Evolutionary conservation across 2,888 invertebrate genomes (phyloP), one percentile per base, ranked within the genome.

Genomic region (Eucera pruinosa): DNA sequence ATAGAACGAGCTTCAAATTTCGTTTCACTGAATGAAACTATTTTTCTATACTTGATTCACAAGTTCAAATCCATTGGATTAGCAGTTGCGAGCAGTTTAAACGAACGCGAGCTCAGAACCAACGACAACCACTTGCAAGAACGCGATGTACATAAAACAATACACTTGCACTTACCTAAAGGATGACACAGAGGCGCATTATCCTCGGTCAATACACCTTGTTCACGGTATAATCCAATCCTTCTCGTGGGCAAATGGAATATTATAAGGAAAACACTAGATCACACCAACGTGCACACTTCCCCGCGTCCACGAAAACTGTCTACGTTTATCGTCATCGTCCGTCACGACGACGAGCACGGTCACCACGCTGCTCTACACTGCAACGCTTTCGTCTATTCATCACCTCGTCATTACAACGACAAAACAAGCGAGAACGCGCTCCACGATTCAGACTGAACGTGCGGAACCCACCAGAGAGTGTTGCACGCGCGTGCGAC

Each of bases 401-500:
- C 81, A 83, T 84, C 85, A 85, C 83, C 83, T 78, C 80, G 76
- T 84, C 80, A 84, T 70, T 77, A 76, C 82, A 75, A 83, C 81
- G 85, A 73, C 74, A 68, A 72, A 76, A 73, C 75, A 61, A 80
- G 70, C 64, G 75, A 67, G 72, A 77, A 78, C 74, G 70, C 83
- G 78, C 72, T 55, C 58, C 76, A 55, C 72, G 66, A 60, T 65
- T 66, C 61, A 60, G 45, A 27, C 65, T 39, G 74, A 67, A 73
- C 50, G 72, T 65, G 65, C 62, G 67, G 52, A 67, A 72, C 62
- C 75, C 78, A 73, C 78, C 76, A 66, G 68, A 69, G 78, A 83
- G 78, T 83, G 80, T 78, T 84, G 80, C 84, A 85, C 85, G 83
- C 84, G 85, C 84, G 82, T 78, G 76, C 78, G 70, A 81, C 76